phyloP scores from a whole-genome alignment of 2,113 vertebrate species.

The Fregata magnificens region DNA sequence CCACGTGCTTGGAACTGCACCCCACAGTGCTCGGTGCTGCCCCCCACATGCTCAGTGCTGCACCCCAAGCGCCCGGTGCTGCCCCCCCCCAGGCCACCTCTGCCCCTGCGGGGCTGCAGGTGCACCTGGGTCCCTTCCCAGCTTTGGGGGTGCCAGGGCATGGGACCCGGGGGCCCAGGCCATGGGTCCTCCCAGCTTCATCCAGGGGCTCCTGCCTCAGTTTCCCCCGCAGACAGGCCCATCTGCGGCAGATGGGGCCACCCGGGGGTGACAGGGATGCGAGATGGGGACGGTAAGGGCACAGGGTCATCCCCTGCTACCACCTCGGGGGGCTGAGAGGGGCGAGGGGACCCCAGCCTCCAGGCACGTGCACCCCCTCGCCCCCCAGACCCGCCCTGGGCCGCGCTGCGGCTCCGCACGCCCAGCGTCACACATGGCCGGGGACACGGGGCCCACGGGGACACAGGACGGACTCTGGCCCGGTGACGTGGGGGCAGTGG shows the following conservation, averaged over 20 bases:
- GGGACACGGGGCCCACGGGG: not conserved
- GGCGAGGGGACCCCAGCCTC: not conserved
- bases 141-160: not conserved
- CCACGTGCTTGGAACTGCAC: too few species aligned
- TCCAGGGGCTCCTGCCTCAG: too few species aligned
- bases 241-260: not conserved
- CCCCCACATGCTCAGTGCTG: not conserved
- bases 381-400: not conserved
- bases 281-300: not conserved
- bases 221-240: not conserved
- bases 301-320: not conserved
- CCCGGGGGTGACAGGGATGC: not conserved
- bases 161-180: rapidly evolving
- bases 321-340: not conserved
- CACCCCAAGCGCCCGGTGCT: not conserved
- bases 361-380: rapidly evolving
- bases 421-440: not conserved
- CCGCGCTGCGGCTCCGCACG: rapidly evolving
- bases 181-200: not conserved
- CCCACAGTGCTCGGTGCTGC: not conserved
- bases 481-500: not conserved
- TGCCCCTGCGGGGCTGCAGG: not conserved
- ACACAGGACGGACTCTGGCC: not conserved
- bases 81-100: not conserved
- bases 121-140: not conserved